phyloP scores from a whole-genome alignment of 2,113 vertebrate genomes.

The Microtus pennsylvanicus region DNA sequence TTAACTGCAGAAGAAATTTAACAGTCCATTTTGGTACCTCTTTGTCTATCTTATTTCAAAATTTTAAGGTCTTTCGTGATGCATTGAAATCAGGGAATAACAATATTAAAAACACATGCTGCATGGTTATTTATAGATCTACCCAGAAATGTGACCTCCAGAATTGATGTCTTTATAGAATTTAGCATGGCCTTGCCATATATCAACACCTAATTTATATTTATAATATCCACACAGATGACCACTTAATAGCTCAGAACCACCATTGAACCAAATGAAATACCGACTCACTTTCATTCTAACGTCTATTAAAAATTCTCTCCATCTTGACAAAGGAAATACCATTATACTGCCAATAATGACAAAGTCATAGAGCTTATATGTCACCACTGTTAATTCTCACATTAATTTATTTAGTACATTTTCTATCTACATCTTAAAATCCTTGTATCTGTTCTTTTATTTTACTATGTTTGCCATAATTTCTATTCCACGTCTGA shows the following conservation, averaged over 20 bases:
- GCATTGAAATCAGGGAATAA: not conserved
- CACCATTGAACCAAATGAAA: not conserved
- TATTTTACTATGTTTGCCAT: not conserved
- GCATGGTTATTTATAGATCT: not conserved
- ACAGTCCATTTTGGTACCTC: not conserved
- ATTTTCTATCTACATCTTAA: not conserved
- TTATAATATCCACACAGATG: not conserved
- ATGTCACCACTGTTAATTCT: accelerated
- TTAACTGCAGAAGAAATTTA: not conserved
- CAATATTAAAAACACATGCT: not conserved
- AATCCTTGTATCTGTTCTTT: not conserved
- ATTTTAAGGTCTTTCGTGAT: not conserved
- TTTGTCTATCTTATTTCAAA: not conserved
- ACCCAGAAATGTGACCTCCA: not conserved
- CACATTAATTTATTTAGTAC: not conserved
- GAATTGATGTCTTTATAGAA: not conserved
- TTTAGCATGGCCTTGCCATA: not conserved
- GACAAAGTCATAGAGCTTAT: not conserved
- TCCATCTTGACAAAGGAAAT: not conserved
- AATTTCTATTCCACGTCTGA: not conserved
- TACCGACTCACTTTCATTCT: not conserved
- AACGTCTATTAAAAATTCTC: not conserved
- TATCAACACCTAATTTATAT: not conserved
- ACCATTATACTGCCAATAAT: not conserved
- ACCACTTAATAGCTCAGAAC: not conserved